Conservation (phyloP, 2,888 invertebrate genomes). For the Xestia sexstrigata region DNA sequence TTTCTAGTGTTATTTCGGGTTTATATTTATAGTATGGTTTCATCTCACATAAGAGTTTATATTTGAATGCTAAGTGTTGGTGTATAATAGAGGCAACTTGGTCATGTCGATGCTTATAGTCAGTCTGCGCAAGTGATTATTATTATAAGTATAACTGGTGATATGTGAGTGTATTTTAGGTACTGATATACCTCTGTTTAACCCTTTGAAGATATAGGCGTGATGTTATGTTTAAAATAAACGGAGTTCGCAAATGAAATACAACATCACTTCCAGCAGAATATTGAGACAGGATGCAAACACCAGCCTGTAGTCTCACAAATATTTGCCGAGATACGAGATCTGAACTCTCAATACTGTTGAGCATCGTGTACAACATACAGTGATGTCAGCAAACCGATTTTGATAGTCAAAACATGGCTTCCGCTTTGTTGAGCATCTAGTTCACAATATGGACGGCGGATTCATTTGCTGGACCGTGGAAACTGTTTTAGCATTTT, state of each 20-base stretch:
- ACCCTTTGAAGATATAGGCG: neutral
- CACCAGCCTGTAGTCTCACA: slow-evolving; percentile 11
- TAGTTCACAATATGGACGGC: slow-evolving; percentile 21
- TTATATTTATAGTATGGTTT: no score
- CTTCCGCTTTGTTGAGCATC: slow-evolving; percentile 19
- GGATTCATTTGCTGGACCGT: neutral
- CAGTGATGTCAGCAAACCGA: slow-evolving; percentile 13
- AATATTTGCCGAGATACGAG: slow-evolving; percentile 36
- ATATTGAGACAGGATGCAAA: slow-evolving; percentile 21
- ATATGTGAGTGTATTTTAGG: neutral
- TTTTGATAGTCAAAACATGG: slow-evolving; percentile 22
- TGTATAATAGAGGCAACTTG: no score
- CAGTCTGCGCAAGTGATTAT: no score
- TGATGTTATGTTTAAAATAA: neutral
- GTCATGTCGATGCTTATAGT: no score
- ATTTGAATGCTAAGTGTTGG: no score
- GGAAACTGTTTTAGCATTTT: neutral
- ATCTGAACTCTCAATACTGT: slow-evolving; percentile 40
- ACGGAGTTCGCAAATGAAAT: neutral
- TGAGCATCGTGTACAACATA: slow-evolving; percentile 19
- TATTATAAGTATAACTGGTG: no score
- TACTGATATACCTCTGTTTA: neutral
- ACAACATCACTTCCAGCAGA: neutral
- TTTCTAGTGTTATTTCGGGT: no score
- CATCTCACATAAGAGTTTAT: no score